Evolutionary conservation across 2,797 vertebrate genomes (phyloP).

Genomic region (Miichthys miiuy): DNA sequence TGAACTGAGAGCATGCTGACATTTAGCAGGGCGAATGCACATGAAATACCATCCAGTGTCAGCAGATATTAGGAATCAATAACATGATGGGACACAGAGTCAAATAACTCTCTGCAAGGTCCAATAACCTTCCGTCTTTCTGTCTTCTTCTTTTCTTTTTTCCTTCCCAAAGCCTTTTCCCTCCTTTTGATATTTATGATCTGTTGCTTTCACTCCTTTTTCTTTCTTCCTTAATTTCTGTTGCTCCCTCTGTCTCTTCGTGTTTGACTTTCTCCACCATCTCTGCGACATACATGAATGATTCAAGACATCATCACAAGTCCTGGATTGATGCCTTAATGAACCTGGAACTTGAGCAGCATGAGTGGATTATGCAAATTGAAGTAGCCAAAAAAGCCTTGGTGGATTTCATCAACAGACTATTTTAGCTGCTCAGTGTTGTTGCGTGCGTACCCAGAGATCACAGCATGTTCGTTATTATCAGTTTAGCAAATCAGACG

Average conservation of each 20-base stretch:
- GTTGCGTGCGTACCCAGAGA: slow-evolving; percentile 22
- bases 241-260: accelerated
- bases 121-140: neutral
- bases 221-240: neutral
- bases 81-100: slow-evolving; percentile 34
- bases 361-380: slow-evolving; percentile 14
- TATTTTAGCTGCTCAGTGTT: neutral
- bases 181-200: slow-evolving; percentile 5
- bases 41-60: slow-evolving; percentile 39
- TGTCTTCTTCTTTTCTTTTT: neutral
- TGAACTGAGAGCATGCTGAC: slow-evolving; percentile 37
- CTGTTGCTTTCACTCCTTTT: neutral
- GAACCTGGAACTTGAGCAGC: slow-evolving; percentile 19
- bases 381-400: slow-evolving; percentile 7
- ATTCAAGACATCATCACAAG: slow-evolving; percentile 23
- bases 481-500: slow-evolving; percentile 24
- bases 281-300: slow-evolving; percentile 8
- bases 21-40: slow-evolving; percentile 41
- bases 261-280: neutral
- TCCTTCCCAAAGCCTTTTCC: neutral
- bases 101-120: slow-evolving; percentile 12
- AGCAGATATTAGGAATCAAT: slow-evolving; percentile 53
- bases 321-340: slow-evolving; percentile 29
- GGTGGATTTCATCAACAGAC: slow-evolving; percentile 21
- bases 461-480: slow-evolving; percentile 34